phyloP scores from a whole-genome alignment of 2,113 vertebrate species.

The Forbesichthys papilliferus region DNA sequence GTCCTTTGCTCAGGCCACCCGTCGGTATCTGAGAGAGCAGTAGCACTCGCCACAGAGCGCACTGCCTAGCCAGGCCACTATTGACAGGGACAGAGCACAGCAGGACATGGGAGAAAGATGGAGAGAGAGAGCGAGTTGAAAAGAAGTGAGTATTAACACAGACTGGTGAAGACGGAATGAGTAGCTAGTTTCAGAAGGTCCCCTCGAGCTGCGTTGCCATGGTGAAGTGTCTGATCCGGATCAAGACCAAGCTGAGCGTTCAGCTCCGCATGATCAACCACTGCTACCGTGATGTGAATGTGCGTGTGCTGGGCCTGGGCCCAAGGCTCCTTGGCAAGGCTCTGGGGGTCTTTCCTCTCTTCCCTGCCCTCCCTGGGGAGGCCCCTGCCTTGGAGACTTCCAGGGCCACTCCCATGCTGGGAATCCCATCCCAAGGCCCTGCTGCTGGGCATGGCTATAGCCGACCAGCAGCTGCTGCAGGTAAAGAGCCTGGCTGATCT shows the following conservation, averaged over 20 bases:
- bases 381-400: constrained; percentile 40
- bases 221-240: constrained; percentile 91
- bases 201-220: constrained; percentile 63
- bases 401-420: constrained; percentile 43
- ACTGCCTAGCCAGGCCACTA: neutral
- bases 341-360: constrained; percentile 75
- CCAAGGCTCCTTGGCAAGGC: constrained; percentile 81
- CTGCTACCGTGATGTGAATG: constrained; percentile 84
- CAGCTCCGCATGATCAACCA: constrained; percentile 91
- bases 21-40: constrained; percentile 3
- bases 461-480: constrained; percentile 19
- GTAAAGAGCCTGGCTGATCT: constrained; percentile 31
- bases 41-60: constrained; percentile 6
- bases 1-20: constrained; percentile 17
- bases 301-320: constrained; percentile 86
- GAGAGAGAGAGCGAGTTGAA: neutral
- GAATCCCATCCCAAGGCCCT: constrained; percentile 29
- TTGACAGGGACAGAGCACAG: neutral
- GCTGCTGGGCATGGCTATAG: constrained; percentile 25
- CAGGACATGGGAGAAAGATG: neutral
- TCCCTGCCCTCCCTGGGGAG: constrained; percentile 51
- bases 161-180: neutral
- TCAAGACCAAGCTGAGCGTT: constrained; percentile 87
- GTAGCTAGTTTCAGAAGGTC: neutral
- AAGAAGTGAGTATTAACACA: neutral